Evolutionary conservation across 2,888 invertebrate genomes (phyloP).

Genomic region (Cremastinae sp.): DNA sequence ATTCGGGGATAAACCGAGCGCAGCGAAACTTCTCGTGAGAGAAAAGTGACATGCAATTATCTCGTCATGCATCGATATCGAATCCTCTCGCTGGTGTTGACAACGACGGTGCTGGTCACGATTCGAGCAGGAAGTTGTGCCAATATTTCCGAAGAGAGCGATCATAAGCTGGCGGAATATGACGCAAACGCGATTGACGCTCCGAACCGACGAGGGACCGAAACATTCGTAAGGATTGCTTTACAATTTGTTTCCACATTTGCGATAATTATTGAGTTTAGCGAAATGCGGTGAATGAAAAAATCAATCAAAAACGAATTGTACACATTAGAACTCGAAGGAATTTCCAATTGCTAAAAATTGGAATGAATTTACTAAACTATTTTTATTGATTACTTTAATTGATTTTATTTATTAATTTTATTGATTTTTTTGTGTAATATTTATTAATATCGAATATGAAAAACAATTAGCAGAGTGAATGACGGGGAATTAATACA

Average conservation of each 20-base stretch:
- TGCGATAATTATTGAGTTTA: neutral
- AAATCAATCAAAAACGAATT: too few relatives aligned
- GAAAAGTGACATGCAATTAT: conserved; percentile 3
- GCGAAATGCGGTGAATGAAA: too few relatives aligned
- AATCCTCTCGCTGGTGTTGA: conserved; percentile 33
- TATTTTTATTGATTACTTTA: too few relatives aligned
- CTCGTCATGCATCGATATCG: conserved; percentile 41
- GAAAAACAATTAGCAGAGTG: too few relatives aligned
- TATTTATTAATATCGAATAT: too few relatives aligned
- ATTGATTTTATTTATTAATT: too few relatives aligned
- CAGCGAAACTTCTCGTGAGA: neutral
- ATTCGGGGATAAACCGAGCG: too few relatives aligned
- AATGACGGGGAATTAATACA: too few relatives aligned
- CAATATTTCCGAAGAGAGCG: conserved; percentile 33
- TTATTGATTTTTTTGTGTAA: too few relatives aligned
- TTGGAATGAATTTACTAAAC: too few relatives aligned
- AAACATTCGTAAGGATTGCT: conserved; percentile 57
- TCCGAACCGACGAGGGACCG: conserved; percentile 12
- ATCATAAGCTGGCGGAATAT: conserved; percentile 15
- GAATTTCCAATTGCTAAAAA: too few relatives aligned
- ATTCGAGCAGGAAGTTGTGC: conserved; percentile 54
- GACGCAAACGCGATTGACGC: conserved; percentile 34
- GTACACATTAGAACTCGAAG: too few relatives aligned
- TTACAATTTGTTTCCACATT: neutral
- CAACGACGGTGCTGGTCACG: conserved; percentile 50